phyloP scores from a whole-genome alignment of 2,113 vertebrate species.

The Hirundichthys speculiger region DNA sequence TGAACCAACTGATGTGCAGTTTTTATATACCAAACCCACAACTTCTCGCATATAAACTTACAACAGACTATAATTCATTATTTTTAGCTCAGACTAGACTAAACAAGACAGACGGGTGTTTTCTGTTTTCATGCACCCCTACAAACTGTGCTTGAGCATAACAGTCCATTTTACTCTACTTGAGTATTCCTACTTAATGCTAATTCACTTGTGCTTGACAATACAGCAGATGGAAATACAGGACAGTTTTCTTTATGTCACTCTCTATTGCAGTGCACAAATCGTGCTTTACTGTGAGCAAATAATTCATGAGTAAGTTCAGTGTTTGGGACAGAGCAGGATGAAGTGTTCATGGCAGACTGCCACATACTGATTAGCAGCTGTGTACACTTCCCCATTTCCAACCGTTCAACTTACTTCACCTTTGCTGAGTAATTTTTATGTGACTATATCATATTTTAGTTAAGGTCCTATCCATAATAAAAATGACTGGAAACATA shows the following conservation, averaged over 20 bases:
- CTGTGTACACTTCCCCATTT: constrained; percentile 29
- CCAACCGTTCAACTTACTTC: constrained; percentile 11
- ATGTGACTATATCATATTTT: too few relatives aligned
- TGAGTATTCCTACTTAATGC: background rate
- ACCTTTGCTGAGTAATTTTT: background rate
- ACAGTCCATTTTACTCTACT: background rate
- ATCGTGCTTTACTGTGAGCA: background rate
- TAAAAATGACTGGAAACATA: too few relatives aligned
- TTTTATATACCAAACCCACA: too few relatives aligned
- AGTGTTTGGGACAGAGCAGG: background rate
- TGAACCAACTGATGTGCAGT: too few relatives aligned
- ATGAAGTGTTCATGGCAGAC: background rate
- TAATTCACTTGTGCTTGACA: background rate
- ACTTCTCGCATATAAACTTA: too few relatives aligned
- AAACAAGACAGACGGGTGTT: too few relatives aligned
- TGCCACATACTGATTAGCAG: constrained; percentile 33
- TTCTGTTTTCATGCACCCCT: background rate
- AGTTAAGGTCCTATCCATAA: too few relatives aligned
- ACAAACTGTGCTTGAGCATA: background rate
- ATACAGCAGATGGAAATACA: background rate
- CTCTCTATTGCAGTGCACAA: background rate
- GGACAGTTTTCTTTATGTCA: background rate
- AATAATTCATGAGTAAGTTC: background rate
- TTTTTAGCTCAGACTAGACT: too few relatives aligned
- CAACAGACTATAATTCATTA: too few relatives aligned